Percentiles rank a stretch among this genome's conserved stretches.
phyloP scores from a whole-genome alignment of 2,888 invertebrate species.

The Cataglyphis rosenhaueri region DNA sequence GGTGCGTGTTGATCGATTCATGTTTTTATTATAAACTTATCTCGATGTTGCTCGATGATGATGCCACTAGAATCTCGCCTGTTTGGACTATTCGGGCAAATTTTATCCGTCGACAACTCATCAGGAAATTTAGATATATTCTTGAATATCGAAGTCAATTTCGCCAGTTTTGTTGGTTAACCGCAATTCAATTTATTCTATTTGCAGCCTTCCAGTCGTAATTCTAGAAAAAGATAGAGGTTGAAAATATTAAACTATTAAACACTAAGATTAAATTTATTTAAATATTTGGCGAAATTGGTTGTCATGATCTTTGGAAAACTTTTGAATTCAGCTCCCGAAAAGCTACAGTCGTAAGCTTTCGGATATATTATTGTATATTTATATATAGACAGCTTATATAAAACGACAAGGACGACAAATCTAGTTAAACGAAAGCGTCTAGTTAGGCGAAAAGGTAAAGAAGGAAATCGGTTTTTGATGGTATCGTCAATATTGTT shows the following conservation, averaged over 20 bases:
- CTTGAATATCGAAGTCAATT: neutral
- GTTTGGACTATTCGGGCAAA: neutral
- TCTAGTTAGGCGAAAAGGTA: neutral
- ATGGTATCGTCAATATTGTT: conserved; percentile 35
- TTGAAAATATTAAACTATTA: neutral
- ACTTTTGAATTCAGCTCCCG: conserved; percentile 1
- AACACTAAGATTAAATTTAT: conserved; percentile 3
- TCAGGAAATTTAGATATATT: conserved; percentile 28
- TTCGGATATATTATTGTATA: conserved; percentile 39
- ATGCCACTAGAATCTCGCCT: conserved; percentile 6
- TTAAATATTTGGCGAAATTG: neutral
- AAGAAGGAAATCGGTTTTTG: conserved; percentile 2
- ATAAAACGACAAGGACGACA: conserved; percentile 2
- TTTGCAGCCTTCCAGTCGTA: neutral
- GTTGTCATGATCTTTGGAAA: neutral
- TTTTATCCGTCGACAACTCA: conserved; percentile 36
- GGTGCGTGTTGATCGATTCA: neutral
- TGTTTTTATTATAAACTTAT: conserved; percentile 1
- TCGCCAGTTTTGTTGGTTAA: neutral
- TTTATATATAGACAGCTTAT: conserved; percentile 36
- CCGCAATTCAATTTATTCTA: neutral
- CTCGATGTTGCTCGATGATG: neutral
- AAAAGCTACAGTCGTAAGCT: conserved; percentile 8
- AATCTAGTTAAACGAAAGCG: neutral
- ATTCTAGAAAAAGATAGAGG: neutral